Conservation (phyloP, 2,113 vertebrate genomes). For the Zosterops borbonicus region DNA sequence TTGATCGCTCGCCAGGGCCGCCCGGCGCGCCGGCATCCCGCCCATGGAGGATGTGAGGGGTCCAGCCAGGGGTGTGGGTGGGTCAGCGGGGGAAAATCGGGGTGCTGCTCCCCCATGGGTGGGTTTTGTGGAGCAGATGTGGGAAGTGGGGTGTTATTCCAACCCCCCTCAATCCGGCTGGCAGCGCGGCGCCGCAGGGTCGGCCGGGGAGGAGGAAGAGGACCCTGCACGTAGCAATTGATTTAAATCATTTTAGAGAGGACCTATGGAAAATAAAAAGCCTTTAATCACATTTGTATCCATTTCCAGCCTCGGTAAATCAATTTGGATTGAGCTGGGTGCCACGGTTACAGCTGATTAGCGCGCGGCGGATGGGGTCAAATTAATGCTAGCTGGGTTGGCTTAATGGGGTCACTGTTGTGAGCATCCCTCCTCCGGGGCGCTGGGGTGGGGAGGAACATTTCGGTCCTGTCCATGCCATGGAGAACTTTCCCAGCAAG, state of each 20-base stretch:
- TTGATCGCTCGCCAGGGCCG: conserved; percentile 44
- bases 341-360: conserved; percentile 81
- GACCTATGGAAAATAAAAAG: conserved; percentile 81
- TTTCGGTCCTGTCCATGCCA: background rate
- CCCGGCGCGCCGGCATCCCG: background rate
- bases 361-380: conserved; percentile 70
- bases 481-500: background rate
- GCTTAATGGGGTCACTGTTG: conserved; percentile 53
- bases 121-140: background rate
- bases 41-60: background rate
- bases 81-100: background rate
- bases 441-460: background rate
- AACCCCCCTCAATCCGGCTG: accelerated
- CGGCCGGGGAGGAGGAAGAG: background rate
- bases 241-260: conserved; percentile 80
- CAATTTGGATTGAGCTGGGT: conserved; percentile 82
- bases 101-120: background rate
- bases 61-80: background rate
- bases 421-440: background rate
- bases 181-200: background rate
- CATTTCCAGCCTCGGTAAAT: conserved; percentile 81
- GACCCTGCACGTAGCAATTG: conserved; percentile 69
- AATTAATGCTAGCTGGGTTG: conserved; percentile 70
- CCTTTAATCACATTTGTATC: conserved; percentile 86
- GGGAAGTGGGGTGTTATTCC: background rate